Evolutionary conservation across 1,140 invertebrate genomes (phyloP).

Genomic region (Nephila pilipes): DNA sequence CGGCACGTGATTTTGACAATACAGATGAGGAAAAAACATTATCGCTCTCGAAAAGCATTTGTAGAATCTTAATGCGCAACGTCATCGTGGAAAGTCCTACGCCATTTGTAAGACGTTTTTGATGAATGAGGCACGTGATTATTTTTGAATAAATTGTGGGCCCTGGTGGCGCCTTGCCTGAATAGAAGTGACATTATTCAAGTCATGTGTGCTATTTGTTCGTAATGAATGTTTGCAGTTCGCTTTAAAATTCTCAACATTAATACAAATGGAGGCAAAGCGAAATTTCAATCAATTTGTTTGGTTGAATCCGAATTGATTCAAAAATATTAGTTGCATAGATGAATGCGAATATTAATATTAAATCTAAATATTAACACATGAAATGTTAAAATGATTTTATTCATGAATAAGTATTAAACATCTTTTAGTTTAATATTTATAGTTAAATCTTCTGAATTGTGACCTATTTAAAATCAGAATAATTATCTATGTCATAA

Average conservation of each 20-base stretch:
- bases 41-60: conserved; percentile 32
- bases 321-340: too few species aligned
- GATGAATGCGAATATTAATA: too few species aligned
- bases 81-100: not conserved
- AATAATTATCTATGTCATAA: too few species aligned
- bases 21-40: conserved; percentile 4
- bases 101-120: conserved; percentile 46
- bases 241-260: not conserved
- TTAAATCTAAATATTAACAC: too few species aligned
- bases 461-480: too few species aligned
- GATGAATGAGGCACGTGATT: conserved; percentile 67
- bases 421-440: too few species aligned
- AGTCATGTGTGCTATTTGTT: conserved; percentile 18
- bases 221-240: not conserved
- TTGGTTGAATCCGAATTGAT: too few species aligned
- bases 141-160: conserved; percentile 64
- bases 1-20: not conserved
- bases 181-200: conserved; percentile 49
- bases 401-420: too few species aligned
- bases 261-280: not conserved
- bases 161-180: not conserved
- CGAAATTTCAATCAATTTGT: too few species aligned
- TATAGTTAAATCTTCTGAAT: too few species aligned
- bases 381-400: too few species aligned
- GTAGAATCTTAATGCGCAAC: conserved; percentile 63